Percentiles rank a stretch among this genome's conserved stretches.
phyloP scores from a whole-genome alignment of 2,888 invertebrate species.

The Hydroisotoma schaefferi region DNA sequence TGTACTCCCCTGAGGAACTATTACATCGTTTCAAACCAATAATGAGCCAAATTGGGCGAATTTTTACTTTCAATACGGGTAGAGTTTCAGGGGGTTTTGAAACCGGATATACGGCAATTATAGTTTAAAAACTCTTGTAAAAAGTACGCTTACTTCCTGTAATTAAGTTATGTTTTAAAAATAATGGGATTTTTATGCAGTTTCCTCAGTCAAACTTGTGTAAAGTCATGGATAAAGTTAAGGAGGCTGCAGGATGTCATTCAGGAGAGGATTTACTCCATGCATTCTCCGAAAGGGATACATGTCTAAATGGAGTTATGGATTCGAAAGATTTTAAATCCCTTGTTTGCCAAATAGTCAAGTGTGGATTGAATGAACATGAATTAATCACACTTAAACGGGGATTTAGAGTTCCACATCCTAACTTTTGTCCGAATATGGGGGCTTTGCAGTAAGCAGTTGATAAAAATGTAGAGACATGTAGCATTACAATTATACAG shows the following conservation, averaged over 20 bases:
- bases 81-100: too few relatives aligned
- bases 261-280: conserved; percentile 18
- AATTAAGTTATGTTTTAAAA: too few relatives aligned
- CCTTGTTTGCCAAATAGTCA: conserved; percentile 7
- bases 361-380: conserved; percentile 58
- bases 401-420: conserved; percentile 62
- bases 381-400: conserved; percentile 74
- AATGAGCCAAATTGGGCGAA: too few relatives aligned
- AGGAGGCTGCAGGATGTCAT: conserved; percentile 61
- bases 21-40: too few relatives aligned
- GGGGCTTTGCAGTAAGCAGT: conserved; percentile 20
- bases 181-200: conserved; percentile 49
- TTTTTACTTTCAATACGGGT: too few relatives aligned
- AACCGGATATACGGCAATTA: too few relatives aligned
- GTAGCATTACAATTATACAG: too few relatives aligned
- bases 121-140: too few relatives aligned
- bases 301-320: conserved; percentile 26
- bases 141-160: too few relatives aligned
- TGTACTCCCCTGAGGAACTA: too few relatives aligned
- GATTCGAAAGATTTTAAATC: conserved; percentile 15
- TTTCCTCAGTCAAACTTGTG: conserved; percentile 71
- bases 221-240: conserved; percentile 69
- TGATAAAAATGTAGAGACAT: too few relatives aligned
- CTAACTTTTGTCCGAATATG: conserved; percentile 24
- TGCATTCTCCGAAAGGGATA: conserved; percentile 24